Percentiles rank a stretch among this genome's conserved stretches.
Conservation (phyloP, 2,797 vertebrate genomes). For the Sebastes itinus region DNA sequence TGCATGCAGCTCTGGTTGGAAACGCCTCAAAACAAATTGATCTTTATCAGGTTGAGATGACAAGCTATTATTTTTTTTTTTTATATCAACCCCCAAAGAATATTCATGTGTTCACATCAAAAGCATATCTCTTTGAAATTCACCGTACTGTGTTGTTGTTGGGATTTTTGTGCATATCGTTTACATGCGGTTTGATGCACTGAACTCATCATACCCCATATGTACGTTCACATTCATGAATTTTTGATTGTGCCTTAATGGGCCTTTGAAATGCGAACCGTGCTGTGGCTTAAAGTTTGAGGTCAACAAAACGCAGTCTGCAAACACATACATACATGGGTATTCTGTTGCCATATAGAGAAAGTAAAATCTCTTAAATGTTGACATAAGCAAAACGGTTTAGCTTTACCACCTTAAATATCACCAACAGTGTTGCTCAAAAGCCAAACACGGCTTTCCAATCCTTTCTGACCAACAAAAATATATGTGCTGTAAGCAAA, state of each 20-base stretch:
- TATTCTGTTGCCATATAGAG: not conserved
- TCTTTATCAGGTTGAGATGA: not conserved
- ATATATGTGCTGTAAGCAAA: not conserved
- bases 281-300: not conserved
- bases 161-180: not conserved
- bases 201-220: not conserved
- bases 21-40: conserved; percentile 7
- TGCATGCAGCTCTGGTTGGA: not conserved
- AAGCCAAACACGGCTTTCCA: not conserved
- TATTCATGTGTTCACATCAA: conserved; percentile 34
- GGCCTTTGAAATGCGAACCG: conserved; percentile 16
- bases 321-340: not conserved
- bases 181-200: conserved; percentile 1
- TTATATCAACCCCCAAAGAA: not conserved
- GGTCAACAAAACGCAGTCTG: not conserved
- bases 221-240: conserved; percentile 38
- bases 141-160: conserved; percentile 15
- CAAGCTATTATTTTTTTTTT: not conserved
- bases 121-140: conserved; percentile 21
- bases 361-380: not conserved
- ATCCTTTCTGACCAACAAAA: not conserved
- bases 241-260: conserved; percentile 44
- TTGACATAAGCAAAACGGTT: not conserved
- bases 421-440: no score
- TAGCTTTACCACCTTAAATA: no score